Evolutionary conservation across 30 jellyfish, hydroid and myxozoan species (phyloP), one percentile per base, ranked within the genome.

Genomic region (Phacellophora camtschatica): DNA sequence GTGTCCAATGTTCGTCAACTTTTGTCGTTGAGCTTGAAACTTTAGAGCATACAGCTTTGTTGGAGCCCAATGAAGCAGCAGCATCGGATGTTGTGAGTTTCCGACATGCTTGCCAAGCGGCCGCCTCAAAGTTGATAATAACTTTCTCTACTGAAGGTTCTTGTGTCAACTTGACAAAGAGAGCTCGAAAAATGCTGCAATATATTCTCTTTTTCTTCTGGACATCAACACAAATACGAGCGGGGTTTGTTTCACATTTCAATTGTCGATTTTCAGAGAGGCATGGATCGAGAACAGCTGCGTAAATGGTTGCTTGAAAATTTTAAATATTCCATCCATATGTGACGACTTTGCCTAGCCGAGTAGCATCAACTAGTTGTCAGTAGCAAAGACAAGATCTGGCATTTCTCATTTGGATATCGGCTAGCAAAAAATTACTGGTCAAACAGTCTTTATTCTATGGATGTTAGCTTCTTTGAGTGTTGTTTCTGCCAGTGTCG

Each of bases 221-320:
- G 73, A 58, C 73, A 58, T 58, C 73, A 58, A 25, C 73, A 25
- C 73, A 25, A 58, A 58, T 13, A 25, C 45, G 43, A 58, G 73
- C 18, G 73, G 73, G 20, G 73, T 18, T 58, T 58, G 73, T 25
- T 58, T 58, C 45, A 58, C 27, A 43, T 58, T 58, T 25, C 73
- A 41, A 58, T 58, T 58, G 19, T 28, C 73, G 20, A 41, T 43
- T 25, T 58, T 58, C 31, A 58, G 73, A 19, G 27, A 58, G 73
- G 80, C 80, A 66, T 66, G 80, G 70, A 66, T 33, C 19, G 80
- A 33, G 68, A 33, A 41, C 70, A 66, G 35, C 80, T 66, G 80
- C 64, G 16, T 33, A 34, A 66, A 66, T 9, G 63, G 59, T 7
- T 66, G 69, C 34, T 35, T 35, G 30, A 35, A 6, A 6, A 70